Conservation (phyloP, 2,113 vertebrate genomes). For the Bubo scandiacus region DNA sequence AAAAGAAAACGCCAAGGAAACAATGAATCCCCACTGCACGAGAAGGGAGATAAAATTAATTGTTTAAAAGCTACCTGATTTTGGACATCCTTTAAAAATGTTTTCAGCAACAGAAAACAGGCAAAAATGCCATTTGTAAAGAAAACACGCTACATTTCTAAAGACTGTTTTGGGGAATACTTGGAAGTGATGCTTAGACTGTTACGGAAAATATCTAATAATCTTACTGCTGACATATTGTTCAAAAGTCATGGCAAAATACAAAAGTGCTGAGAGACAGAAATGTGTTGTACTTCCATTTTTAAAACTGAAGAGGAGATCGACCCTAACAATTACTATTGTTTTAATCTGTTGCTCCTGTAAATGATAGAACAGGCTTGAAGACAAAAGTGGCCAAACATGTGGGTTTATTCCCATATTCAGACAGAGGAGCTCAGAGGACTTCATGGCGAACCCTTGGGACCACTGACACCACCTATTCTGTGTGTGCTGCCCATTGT, state of each 20-base stretch:
- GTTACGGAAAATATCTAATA: neutral
- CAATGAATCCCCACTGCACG: neutral
- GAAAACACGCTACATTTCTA: neutral
- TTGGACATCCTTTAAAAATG: neutral
- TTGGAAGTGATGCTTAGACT: neutral
- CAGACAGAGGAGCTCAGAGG: neutral
- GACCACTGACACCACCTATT: rapidly evolving
- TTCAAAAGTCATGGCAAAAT: neutral
- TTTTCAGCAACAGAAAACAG: neutral
- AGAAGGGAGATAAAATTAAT: neutral
- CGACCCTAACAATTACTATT: neutral
- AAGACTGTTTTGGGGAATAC: neutral
- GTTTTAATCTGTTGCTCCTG: neutral
- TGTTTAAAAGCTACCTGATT: neutral
- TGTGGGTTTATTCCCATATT: neutral
- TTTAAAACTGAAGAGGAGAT: neutral
- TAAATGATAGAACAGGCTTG: neutral
- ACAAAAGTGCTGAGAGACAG: neutral
- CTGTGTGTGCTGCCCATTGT: neutral
- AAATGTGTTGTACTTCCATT: neutral
- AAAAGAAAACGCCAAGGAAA: neutral
- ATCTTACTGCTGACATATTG: neutral
- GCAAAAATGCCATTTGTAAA: neutral
- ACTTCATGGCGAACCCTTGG: neutral
- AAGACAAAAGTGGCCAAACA: neutral